Percentiles rank a stretch among this genome's conserved stretches.
Conservation (phyloP, 2,888 invertebrate genomes). For the Eucriotettix oculatus region DNA sequence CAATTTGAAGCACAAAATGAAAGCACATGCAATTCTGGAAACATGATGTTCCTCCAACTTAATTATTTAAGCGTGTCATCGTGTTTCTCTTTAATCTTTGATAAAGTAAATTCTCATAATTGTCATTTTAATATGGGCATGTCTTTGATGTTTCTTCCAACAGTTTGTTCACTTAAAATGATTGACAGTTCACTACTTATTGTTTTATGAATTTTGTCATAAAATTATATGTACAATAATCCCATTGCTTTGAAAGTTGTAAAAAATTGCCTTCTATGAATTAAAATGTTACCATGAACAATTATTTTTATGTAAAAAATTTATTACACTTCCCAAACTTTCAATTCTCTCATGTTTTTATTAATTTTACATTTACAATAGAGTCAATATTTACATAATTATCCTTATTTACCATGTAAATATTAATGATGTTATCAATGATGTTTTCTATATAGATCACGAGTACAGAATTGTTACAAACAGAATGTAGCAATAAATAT, state of each 20-base stretch:
- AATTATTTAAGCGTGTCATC: neutral
- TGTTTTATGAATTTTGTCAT: constrained; percentile 4
- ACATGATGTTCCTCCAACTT: neutral
- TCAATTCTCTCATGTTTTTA: too few species aligned
- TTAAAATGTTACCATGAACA: constrained; percentile 12
- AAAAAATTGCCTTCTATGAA: constrained; percentile 13
- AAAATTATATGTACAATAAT: constrained; percentile 4
- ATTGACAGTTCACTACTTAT: constrained; percentile 2
- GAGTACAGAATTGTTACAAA: too few species aligned
- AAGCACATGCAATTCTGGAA: constrained; percentile 2
- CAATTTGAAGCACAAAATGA: constrained; percentile 4
- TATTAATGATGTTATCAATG: too few species aligned
- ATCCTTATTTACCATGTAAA: too few species aligned
- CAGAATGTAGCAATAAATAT: too few species aligned
- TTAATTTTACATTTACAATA: too few species aligned
- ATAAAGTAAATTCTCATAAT: neutral
- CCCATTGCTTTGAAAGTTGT: constrained; percentile 1
- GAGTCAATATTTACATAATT: too few species aligned
- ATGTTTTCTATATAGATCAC: too few species aligned
- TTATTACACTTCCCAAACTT: too few species aligned
- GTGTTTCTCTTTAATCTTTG: neutral
- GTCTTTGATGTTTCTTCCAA: constrained; percentile 6
- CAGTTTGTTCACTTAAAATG: neutral
- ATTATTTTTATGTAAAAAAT: neutral
- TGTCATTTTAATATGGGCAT: neutral